Evolutionary conservation across 2,888 invertebrate genomes (phyloP).

Genomic region (Dryocosmus kuriphilus): DNA sequence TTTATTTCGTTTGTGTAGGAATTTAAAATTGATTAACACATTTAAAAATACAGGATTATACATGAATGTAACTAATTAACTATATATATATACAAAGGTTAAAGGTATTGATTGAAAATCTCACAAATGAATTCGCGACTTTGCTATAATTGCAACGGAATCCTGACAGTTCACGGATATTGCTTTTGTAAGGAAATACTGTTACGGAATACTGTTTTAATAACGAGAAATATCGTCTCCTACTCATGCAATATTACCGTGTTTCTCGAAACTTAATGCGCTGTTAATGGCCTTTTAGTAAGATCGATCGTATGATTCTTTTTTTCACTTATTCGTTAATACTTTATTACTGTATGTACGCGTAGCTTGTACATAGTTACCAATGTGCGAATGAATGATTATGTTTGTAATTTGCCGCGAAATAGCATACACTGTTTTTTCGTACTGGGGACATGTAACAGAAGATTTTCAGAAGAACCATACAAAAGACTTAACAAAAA

Average conservation of each 20-base stretch:
- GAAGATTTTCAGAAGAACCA: constrained; percentile 51
- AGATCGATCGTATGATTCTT: constrained; percentile 59
- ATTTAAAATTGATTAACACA: constrained; percentile 42
- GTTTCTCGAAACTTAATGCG: constrained; percentile 25
- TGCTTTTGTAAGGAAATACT: constrained; percentile 45
- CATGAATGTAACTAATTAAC: neutral
- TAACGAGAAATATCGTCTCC: neutral
- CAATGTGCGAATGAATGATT: constrained; percentile 58
- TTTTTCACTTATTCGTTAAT: constrained; percentile 60
- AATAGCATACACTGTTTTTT: constrained; percentile 54
- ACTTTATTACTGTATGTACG: constrained; percentile 59
- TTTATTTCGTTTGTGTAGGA: constrained; percentile 21
- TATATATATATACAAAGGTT: neutral
- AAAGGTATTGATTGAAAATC: neutral
- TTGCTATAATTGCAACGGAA: constrained; percentile 47
- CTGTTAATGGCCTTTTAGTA: constrained; percentile 62
- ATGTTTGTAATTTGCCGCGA: constrained; percentile 64
- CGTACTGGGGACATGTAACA: constrained; percentile 49
- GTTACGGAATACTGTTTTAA: constrained; percentile 16
- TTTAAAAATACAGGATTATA: constrained; percentile 35
- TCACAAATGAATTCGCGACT: constrained; percentile 44
- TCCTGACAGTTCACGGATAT: constrained; percentile 30
- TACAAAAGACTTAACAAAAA: constrained; percentile 31
- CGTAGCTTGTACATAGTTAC: constrained; percentile 66
- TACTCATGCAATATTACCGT: constrained; percentile 29